Base-by-base conservation (phyloP, 2,888 invertebrate species). In the Caenorhabditis sp. region DNA sequence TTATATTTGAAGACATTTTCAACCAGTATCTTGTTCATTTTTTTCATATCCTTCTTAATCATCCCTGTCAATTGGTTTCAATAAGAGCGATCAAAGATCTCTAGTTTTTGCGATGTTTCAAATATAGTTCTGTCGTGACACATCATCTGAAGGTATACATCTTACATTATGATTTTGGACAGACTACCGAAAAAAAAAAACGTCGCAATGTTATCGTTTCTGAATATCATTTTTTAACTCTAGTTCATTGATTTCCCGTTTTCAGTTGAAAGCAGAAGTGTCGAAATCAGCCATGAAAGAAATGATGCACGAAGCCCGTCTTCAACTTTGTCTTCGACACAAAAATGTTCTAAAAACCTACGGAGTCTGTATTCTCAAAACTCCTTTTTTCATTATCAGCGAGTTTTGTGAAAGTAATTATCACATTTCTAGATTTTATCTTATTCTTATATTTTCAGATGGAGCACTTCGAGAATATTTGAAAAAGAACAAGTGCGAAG, bases 241-340 rank as follows among this genome's bases (percentile, higher is more conserved):
- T 50, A 8, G 5, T 50, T 50, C n/a, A 4, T 43, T 43, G 7
- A 10, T 43, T 43, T 43, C 31, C 5, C 4, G 43, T 59, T 43
- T 59, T 26, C 26, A 59, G 59, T 23, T 59, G 49, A 59, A 59
- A 59, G 20, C 25, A 21, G 59, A 59, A 49, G 49, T 38, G 2
- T 59, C 43, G 23, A 59, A 59, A 27, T 38, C 4, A 12, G 17
- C 12, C 1, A 59, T 59, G 10, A 59, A 59, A 25, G 38, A 49
- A 49, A 59, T 59, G 59, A 59, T 59, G 59, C 59, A 59, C 23
- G 59, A 59, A 49, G 59, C 59, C 1, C 43, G 59, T 21, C 31
- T 59, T 1, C 59, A 59, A 49, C 27, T 59, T 20, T 59, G 59
- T 23, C n/a, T 59, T 20, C 17, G 27, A 43, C 43, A 59, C 23